A percentile compares a stretch with the other conserved stretches of the same genome.
Evolutionary conservation across 2,888 invertebrate species (phyloP).

Genomic region (Pheosia gnoma): DNA sequence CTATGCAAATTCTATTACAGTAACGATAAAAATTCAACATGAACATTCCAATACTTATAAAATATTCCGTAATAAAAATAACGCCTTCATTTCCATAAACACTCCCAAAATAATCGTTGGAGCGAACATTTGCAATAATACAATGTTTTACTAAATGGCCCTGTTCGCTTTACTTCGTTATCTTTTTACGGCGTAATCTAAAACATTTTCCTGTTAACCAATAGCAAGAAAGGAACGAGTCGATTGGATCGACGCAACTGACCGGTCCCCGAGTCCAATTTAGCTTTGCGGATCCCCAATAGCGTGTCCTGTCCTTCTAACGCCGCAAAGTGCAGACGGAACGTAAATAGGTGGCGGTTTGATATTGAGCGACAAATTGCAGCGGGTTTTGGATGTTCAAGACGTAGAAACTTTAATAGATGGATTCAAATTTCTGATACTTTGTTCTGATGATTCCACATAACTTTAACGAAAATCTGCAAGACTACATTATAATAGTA

Average conservation of each 20-base stretch:
- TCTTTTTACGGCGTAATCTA: constrained; percentile 28
- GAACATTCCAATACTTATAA: constrained; percentile 24
- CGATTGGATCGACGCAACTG: constrained; percentile 49
- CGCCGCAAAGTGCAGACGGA: constrained; percentile 52
- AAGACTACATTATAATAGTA: too few relatives aligned
- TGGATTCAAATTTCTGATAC: too few relatives aligned
- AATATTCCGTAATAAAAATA: constrained; percentile 28
- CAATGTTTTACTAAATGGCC: constrained; percentile 29
- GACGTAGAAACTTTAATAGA: neutral
- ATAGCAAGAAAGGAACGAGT: constrained; percentile 47
- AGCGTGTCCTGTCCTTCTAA: constrained; percentile 50
- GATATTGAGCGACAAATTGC: constrained; percentile 34
- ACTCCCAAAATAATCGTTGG: constrained; percentile 33
- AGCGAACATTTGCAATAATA: constrained; percentile 29
- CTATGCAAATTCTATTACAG: constrained; percentile 1
- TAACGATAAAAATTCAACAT: constrained; percentile 1
- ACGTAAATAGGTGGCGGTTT: constrained; percentile 31
- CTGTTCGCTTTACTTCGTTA: constrained; percentile 28
- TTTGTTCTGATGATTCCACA: too few relatives aligned
- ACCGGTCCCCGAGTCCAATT: constrained; percentile 59
- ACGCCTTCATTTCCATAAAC: constrained; percentile 35
- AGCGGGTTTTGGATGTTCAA: constrained; percentile 9
- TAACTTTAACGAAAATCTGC: too few relatives aligned
- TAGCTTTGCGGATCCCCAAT: constrained; percentile 55
- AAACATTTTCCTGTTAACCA: constrained; percentile 33